Evolutionary conservation across 1,140 invertebrate species (phyloP).

Genomic region (Elysia chlorotica): DNA sequence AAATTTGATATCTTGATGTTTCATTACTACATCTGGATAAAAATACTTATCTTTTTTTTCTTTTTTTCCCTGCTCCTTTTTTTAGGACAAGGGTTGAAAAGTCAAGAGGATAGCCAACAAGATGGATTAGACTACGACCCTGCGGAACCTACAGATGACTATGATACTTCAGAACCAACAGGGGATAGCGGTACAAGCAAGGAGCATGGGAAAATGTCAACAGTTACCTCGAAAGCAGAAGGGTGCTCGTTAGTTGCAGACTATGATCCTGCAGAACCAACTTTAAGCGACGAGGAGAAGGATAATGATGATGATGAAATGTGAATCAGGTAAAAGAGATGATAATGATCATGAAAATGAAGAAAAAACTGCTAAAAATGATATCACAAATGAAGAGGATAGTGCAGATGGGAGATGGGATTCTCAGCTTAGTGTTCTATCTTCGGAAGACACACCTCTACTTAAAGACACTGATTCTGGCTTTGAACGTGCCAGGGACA

Average conservation of each 20-base stretch:
- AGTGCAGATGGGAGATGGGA: slow-evolving; percentile 16
- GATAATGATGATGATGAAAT: too few relatives aligned
- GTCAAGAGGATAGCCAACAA: too few relatives aligned
- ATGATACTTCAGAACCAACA: slow-evolving; percentile 19
- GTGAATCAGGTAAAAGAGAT: neutral
- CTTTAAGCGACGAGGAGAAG: slow-evolving; percentile 15
- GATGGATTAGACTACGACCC: slow-evolving; percentile 20
- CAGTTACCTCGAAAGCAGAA: too few relatives aligned
- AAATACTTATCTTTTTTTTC: neutral
- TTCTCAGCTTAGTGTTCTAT: slow-evolving; percentile 12
- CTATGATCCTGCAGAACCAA: slow-evolving; percentile 21
- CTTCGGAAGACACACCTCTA: too few relatives aligned
- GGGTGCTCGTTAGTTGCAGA: neutral
- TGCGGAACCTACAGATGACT: slow-evolving; percentile 21
- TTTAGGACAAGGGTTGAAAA: too few relatives aligned
- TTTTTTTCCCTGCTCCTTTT: neutral
- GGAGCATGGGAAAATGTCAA: neutral
- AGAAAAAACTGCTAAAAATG: neutral
- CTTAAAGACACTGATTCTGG: too few relatives aligned
- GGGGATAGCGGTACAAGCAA: neutral
- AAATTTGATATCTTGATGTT: too few relatives aligned
- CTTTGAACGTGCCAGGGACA: too few relatives aligned
- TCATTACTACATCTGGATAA: too few relatives aligned
- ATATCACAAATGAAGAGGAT: slow-evolving; percentile 1
- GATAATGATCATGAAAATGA: neutral